These are phyloP conservation scores for Cyclura pinguis DNA, from an alignment of 2,797 vertebrate species.

Conservation along the genomic window DNA sequence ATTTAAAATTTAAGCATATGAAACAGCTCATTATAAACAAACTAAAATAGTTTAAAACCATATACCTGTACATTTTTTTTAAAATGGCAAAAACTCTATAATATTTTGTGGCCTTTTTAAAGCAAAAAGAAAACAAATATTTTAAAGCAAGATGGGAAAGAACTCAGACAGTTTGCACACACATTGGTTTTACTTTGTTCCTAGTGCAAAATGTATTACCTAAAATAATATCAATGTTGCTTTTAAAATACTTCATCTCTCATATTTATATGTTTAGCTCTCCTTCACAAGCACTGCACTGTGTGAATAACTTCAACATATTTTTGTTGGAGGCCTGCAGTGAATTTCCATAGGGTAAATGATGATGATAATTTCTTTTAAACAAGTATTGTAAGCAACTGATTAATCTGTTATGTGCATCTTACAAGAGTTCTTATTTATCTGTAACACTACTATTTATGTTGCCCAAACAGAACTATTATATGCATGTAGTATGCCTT, in stretches of 20 bases:
- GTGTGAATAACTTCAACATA: neutral
- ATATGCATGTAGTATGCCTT: neutral
- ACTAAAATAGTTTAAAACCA: too few relatives aligned
- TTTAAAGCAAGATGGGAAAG: conserved; percentile 22
- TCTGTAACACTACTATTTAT: neutral
- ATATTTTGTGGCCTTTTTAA: too few relatives aligned
- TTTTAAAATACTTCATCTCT: neutral
- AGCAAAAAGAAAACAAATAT: neutral
- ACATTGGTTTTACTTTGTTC: neutral
- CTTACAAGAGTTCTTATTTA: neutral
- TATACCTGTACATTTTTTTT: too few relatives aligned
- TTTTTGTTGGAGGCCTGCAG: too few relatives aligned
- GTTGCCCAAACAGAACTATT: neutral
- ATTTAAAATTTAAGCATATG: too few relatives aligned
- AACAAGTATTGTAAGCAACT: too few relatives aligned
- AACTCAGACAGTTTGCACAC: neutral
- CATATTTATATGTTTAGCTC: neutral
- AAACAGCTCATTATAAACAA: too few relatives aligned
- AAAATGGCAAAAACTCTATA: too few relatives aligned
- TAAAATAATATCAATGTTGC: neutral
- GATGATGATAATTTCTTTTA: too few relatives aligned
- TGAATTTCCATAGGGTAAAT: too few relatives aligned
- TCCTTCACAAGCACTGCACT: neutral
- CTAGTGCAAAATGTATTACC: neutral
- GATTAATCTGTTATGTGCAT: neutral